Percentiles rank a stretch among this genome's conserved stretches.
phyloP scores from a whole-genome alignment of 2,113 vertebrate species.

The Ammodytes dubius region DNA sequence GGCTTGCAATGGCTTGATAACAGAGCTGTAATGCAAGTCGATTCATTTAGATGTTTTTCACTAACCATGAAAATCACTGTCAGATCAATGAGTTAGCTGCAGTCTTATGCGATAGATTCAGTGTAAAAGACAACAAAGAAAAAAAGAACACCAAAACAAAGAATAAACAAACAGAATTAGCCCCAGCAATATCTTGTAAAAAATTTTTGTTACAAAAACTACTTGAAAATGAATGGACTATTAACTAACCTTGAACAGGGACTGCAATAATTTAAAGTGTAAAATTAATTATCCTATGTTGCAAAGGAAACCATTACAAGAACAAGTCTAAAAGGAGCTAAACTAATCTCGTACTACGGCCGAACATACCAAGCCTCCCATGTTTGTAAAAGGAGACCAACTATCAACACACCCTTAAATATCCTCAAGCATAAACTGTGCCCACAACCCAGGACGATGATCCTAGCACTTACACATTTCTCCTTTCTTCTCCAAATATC shows the following conservation, averaged over 20 bases:
- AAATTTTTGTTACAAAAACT: no score
- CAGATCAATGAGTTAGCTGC: neutral
- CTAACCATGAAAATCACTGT: neutral
- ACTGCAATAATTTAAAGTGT: neutral
- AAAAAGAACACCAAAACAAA: neutral
- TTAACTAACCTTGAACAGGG: neutral
- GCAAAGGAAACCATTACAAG: neutral
- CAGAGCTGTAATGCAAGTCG: neutral
- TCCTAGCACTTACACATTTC: neutral
- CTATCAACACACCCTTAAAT: neutral
- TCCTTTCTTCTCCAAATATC: neutral
- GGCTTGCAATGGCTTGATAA: neutral
- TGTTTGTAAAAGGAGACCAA: neutral
- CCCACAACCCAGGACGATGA: neutral
- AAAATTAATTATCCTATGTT: neutral
- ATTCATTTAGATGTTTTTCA: neutral
- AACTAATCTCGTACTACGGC: neutral
- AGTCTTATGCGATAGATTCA: neutral
- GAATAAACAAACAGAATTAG: no score
- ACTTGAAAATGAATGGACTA: neutral
- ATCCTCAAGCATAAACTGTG: neutral
- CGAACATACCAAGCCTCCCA: neutral
- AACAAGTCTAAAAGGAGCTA: conserved; percentile 8
- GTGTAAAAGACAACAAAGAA: neutral
- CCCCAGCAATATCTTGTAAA: no score